phyloP scores from a whole-genome alignment of 2,888 invertebrate genomes.

The Nomada hirtipes region DNA sequence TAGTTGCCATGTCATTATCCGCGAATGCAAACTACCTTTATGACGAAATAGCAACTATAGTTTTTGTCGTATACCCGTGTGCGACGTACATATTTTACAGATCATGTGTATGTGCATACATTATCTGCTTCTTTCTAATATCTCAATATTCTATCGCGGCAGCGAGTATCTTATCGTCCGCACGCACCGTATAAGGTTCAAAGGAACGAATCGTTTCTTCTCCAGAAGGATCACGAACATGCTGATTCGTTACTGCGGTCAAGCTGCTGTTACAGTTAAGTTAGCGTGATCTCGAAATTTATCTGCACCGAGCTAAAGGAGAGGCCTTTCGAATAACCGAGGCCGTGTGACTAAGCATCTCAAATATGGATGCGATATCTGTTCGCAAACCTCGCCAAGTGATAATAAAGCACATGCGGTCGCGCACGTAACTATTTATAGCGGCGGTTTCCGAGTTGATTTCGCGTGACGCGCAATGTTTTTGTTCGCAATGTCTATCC shows the following conservation, averaged over 20 bases:
- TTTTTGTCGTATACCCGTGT: background rate
- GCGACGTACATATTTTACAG: slow-evolving; percentile 15
- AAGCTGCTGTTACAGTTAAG: background rate
- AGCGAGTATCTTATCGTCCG: slow-evolving; percentile 33
- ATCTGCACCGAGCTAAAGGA: slow-evolving; percentile 29
- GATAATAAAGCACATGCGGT: slow-evolving; percentile 68
- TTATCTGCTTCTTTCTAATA: background rate
- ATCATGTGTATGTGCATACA: background rate
- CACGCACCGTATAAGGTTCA: slow-evolving; percentile 25
- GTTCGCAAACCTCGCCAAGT: slow-evolving; percentile 63
- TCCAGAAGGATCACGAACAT: background rate
- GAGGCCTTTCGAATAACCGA: slow-evolving; percentile 62
- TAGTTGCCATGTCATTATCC: slow-evolving; percentile 1
- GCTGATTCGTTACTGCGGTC: background rate
- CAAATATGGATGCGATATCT: slow-evolving; percentile 71
- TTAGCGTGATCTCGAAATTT: slow-evolving; percentile 11
- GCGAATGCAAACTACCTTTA: slow-evolving; percentile 22
- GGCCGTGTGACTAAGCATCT: slow-evolving; percentile 71
- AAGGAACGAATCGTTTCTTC: background rate
- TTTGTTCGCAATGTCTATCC: slow-evolving; percentile 29
- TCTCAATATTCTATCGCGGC: slow-evolving; percentile 37
- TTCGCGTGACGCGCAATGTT: slow-evolving; percentile 50
- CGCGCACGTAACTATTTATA: slow-evolving; percentile 65
- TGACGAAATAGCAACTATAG: slow-evolving; percentile 21
- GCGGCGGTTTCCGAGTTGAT: slow-evolving; percentile 59